Evolutionary conservation across 2,797 vertebrate species (phyloP).

Genomic region (Sciaenops ocellatus): DNA sequence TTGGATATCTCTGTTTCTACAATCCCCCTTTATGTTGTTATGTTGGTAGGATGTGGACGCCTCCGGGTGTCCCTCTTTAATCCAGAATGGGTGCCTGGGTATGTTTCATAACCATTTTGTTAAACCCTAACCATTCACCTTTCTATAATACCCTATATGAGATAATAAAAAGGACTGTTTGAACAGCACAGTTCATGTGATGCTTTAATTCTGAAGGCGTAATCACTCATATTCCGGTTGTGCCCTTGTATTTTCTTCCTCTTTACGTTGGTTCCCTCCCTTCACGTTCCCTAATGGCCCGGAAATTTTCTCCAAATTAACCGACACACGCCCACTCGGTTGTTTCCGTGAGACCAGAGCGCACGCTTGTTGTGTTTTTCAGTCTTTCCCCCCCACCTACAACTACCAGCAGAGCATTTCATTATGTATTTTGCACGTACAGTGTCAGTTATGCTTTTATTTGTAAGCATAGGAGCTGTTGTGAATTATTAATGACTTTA

Average conservation of each 20-base stretch:
- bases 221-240: neutral
- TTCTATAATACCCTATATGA: neutral
- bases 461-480: too few species aligned
- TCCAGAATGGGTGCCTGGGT: neutral
- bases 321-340: neutral
- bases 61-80: neutral
- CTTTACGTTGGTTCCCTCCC: neutral
- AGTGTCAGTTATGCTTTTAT: too few species aligned
- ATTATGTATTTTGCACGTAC: too few species aligned
- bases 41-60: too few species aligned
- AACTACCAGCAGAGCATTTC: neutral
- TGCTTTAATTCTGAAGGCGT: slow-evolving; percentile 36
- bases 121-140: too few species aligned
- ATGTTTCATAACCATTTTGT: neutral
- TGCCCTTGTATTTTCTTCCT: too few species aligned
- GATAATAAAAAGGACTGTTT: neutral
- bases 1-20: too few species aligned
- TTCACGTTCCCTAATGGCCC: neutral
- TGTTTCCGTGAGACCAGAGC: slow-evolving; percentile 11
- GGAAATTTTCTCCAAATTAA: neutral
- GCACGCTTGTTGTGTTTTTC: neutral
- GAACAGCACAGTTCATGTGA: neutral
- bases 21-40: too few species aligned
- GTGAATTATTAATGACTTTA: too few species aligned
- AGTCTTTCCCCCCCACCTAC: too few species aligned